Base-by-base conservation (phyloP, 2,113 vertebrate genomes). In the Plecotus auritus region DNA sequence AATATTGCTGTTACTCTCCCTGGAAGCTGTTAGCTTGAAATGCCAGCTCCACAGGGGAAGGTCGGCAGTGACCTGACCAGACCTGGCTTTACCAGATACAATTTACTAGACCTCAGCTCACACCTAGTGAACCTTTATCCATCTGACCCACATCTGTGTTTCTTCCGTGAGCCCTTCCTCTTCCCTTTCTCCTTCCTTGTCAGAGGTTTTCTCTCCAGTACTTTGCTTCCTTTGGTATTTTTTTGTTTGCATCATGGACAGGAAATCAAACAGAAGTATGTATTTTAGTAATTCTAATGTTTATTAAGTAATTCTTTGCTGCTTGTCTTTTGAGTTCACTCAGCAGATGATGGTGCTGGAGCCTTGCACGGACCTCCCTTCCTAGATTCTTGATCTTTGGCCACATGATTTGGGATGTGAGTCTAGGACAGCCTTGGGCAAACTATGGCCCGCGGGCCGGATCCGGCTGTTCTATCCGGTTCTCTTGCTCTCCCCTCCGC, bases 301-400 rank as follows among this genome's bases (percentile, higher is more conserved):
- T 89, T 91, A 66, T 64, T 93, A 86, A 74, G 9, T 56, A 80
- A 66, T 30, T 86, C 14, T 59, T 78, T 56, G 59, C 88, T 93
- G 37, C 37, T 91, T 95, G 49, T 88, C 70, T 73, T 94, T 42
- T 45, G 80, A 94, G 28, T 35, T 84, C 84, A 86, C 20, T 91
- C 70, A 37, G 70, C 42, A 13, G 28, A 40, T 90, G 84, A n/a
- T 80, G n/a, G 28, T 64, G 40, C 54, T 49, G 3, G 80, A 67
- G 47, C 17, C n/a, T 56, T 37, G 32, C 59, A 26, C 5, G 35
- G 73, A 82, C 80, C 20, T 6, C 10, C 20, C 37, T 93, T 69
- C 32, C 22, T 59, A 51, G 40, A 35, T 40, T 69, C 66, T 95
- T 84, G 67, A 78, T 93, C 23, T 37, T 70, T 86, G 81, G 30